These are phyloP conservation scores for Murina feae DNA, from an alignment of 2,113 vertebrate genomes.

Conservation along the genomic window DNA sequence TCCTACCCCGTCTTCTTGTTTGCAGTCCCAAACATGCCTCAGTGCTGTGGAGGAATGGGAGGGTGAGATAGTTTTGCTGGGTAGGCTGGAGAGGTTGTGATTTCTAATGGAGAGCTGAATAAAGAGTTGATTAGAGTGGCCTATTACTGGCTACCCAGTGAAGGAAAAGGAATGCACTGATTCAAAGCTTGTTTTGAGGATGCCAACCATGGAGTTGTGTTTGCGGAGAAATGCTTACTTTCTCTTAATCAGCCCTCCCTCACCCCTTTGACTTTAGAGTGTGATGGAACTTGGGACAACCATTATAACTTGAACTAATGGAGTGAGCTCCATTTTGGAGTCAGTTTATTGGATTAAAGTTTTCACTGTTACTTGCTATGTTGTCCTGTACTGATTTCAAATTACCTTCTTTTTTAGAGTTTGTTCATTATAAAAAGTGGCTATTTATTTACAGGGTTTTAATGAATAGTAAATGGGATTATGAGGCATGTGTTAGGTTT, in stretches of 20 bases:
- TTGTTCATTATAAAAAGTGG: neutral
- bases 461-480: neutral
- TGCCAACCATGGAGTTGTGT: neutral
- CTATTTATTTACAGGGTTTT: neutral
- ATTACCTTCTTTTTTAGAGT: neutral
- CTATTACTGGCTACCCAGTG: conserved; percentile 18
- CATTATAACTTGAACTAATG: neutral
- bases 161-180: conserved; percentile 24
- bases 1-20: neutral
- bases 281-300: neutral
- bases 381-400: neutral
- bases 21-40: conserved; percentile 5
- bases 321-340: neutral
- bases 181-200: conserved; percentile 51
- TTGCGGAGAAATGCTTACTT: conserved; percentile 11
- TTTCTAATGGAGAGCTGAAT: conserved; percentile 45
- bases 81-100: neutral
- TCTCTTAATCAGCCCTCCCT: conserved; percentile 12
- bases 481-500: neutral
- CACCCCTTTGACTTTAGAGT: neutral
- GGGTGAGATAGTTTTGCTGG: neutral
- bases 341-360: neutral
- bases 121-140: conserved; percentile 42
- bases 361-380: neutral
- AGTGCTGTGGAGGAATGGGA: neutral